Conservation (phyloP, 2,113 vertebrate species). For the Antechinus flavipes region DNA sequence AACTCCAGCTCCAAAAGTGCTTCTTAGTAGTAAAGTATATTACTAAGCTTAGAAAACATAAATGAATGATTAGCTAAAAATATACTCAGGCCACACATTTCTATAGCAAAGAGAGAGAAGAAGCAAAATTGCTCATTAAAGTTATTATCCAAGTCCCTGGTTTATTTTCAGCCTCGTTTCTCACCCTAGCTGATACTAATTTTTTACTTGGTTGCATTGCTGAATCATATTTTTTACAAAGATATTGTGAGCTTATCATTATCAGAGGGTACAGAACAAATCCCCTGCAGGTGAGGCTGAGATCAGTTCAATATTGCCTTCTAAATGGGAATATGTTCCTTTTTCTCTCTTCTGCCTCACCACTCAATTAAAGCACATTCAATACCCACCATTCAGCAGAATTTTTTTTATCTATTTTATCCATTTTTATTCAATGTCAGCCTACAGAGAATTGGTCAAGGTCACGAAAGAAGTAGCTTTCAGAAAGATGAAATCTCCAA, state of each 20-base stretch:
- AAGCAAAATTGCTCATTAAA: neutral
- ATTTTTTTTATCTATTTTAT: slow-evolving; percentile 71
- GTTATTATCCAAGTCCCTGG: neutral
- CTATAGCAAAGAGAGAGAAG: neutral
- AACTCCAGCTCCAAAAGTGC: neutral
- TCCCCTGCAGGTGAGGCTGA: slow-evolving; percentile 89
- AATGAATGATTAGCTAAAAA: neutral
- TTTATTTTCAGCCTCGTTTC: neutral
- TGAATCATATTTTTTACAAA: neutral
- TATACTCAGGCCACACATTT: neutral
- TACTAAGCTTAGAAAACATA: neutral
- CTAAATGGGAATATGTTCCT: slow-evolving; percentile 93
- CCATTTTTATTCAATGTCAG: slow-evolving; percentile 83
- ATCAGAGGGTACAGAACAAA: slow-evolving; percentile 90
- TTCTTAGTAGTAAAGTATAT: neutral
- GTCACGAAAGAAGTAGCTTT: neutral
- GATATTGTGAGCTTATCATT: slow-evolving; percentile 90
- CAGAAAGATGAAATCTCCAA: neutral
- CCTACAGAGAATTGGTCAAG: neutral
- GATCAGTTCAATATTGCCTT: slow-evolving; percentile 91
- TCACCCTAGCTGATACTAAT: neutral
- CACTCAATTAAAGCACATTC: slow-evolving; percentile 95
- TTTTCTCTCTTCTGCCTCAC: slow-evolving; percentile 86
- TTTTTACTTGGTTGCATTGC: neutral
- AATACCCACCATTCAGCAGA: slow-evolving; percentile 92